Conservation (phyloP, 2,797 vertebrate genomes). For the Dendrocincla fuliginosa region DNA sequence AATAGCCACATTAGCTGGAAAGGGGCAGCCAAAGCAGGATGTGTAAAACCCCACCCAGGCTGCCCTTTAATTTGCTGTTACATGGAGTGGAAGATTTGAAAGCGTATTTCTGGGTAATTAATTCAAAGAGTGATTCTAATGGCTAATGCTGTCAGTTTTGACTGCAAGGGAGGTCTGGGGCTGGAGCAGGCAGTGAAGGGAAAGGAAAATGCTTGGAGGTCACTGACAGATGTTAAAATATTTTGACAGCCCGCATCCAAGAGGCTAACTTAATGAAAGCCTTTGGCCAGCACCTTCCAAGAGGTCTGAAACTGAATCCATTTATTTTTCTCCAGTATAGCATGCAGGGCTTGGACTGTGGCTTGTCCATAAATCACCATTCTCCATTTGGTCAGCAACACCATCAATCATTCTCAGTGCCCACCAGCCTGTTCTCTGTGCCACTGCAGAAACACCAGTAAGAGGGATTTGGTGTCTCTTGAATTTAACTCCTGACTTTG, state of each 20-base stretch:
- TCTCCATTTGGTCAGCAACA: constrained; percentile 33
- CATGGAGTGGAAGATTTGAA: constrained; percentile 68
- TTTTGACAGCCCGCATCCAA: constrained; percentile 73
- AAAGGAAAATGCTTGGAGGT: constrained; percentile 60
- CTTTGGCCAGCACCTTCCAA: constrained; percentile 59
- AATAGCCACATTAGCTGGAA: constrained; percentile 27
- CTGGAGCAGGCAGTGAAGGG: constrained; percentile 51
- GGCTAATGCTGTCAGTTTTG: constrained; percentile 71
- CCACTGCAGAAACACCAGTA: not conserved
- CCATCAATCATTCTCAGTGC: constrained; percentile 11
- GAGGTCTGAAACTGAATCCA: constrained; percentile 63
- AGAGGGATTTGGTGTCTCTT: not conserved
- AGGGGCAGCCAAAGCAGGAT: constrained; percentile 34
- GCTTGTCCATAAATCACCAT: constrained; percentile 58
- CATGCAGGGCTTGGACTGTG: constrained; percentile 23
- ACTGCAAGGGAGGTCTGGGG: constrained; percentile 54
- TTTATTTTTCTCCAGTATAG: constrained; percentile 65
- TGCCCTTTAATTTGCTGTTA: constrained; percentile 72
- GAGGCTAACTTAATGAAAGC: constrained; percentile 68
- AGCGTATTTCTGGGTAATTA: constrained; percentile 74
- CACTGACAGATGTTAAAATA: constrained; percentile 68
- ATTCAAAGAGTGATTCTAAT: constrained; percentile 72
- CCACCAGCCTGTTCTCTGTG: not conserved
- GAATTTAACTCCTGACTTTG: constrained; percentile 27
- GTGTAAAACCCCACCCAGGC: constrained; percentile 56